Percentiles rank a stretch among this genome's conserved stretches.
Conservation (phyloP, 2,888 invertebrate species). For the Trilocha varians region DNA sequence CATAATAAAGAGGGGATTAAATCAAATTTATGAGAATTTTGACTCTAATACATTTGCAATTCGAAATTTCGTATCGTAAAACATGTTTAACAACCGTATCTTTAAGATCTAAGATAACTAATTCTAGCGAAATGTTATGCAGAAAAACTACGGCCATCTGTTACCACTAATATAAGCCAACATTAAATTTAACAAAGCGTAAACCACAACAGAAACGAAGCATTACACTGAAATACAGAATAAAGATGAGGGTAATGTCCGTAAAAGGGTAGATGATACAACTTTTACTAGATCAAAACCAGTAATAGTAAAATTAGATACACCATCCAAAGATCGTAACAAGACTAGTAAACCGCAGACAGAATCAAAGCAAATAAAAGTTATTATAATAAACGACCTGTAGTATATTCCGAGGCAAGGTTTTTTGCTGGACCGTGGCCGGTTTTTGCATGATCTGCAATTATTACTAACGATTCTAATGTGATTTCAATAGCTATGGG, state of each 20-base stretch:
- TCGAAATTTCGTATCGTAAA: neutral
- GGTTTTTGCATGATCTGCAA: conserved; percentile 58
- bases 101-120: neutral
- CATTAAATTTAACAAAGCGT: too few species aligned
- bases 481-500: conserved; percentile 41
- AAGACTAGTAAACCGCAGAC: conserved; percentile 27
- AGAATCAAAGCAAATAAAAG: conserved; percentile 56
- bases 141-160: neutral
- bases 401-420: conserved; percentile 36
- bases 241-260: too few species aligned
- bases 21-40: too few species aligned
- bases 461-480: conserved; percentile 52
- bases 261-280: conserved; percentile 1
- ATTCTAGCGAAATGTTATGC: neutral
- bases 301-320: neutral
- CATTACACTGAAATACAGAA: too few species aligned
- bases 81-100: neutral
- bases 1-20: too few species aligned
- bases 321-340: conserved; percentile 9
- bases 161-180: too few species aligned
- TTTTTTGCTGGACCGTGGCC: conserved; percentile 23
- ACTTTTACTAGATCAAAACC: neutral
- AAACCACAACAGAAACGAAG: neutral
- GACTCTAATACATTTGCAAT: too few species aligned
- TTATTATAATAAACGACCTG: conserved; percentile 48